Evolutionary conservation across 2,113 vertebrate genomes (phyloP), one percentile per base, ranked within the genome.

Genomic region (Rafetus swinhoei): DNA sequence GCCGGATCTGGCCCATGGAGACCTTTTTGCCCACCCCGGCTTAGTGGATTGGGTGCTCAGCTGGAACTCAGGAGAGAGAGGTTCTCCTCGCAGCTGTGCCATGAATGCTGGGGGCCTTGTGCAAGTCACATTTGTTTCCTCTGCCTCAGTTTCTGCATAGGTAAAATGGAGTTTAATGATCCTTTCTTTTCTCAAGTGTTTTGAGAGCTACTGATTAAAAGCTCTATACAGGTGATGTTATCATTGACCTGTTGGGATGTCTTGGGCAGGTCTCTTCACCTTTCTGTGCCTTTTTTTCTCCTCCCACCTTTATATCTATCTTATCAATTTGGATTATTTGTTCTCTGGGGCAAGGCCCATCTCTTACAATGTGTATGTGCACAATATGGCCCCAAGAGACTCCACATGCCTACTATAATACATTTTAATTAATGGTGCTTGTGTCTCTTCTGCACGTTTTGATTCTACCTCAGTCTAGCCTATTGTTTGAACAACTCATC

Each of bases 1-100:
- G 45, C 45, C 45, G 45, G 45, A 45, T 45, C 45, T 45, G 45
- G 45, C 45, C 45, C 45, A 7, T 45, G 45, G 45, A 45, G 45
- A 45, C 45, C 45, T 45, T 45, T 45, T 45, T 45, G 45, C 45
- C 45, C 45, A 45, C 45, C 45, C 45, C 45, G 7, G 3, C 50
- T 52, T 84, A 22, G 56, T 1, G 29, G 35, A 6, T 74, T 59
- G 24, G 57, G 35, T 3, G 11, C 39, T 1, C 59, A 45, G 59
- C 16, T 24, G 29, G 45, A 50, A 54, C 85, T 87, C 52, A 77
- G 83, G 57, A 56, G 35, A 52, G 45, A 2, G 32, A 29, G 27
- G 10, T 0, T 0, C 14, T 79, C 8, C 50, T 85, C 29, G 24
- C 52, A 50, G 4, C 3, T 35, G n/a, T 72, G 65, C n/a, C 65